Base-by-base conservation (phyloP, 2,888 invertebrate species). In the Linyphia triangularis region DNA sequence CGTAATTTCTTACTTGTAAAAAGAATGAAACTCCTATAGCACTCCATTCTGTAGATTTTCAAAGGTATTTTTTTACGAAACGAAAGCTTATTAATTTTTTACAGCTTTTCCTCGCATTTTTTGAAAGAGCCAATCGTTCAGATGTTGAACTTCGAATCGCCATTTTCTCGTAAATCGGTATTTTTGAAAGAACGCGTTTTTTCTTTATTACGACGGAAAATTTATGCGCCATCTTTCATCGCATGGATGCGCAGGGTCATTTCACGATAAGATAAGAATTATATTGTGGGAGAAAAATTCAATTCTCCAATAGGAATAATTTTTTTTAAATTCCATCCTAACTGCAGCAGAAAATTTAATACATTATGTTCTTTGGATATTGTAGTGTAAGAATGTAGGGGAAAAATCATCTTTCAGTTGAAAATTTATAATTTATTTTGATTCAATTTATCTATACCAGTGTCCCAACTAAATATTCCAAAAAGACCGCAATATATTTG, bases 1-100 rank as follows among this genome's bases (percentile, higher is more conserved):
- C 30, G 33, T 67, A 67, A 67, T 67, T 67, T 33, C 33, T 67
- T 67, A 16, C 51, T 67, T 33, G 7, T 33, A 67, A 67, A 33
- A n/a, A 67, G n/a, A n/a, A 67, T 19, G 5, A 33, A 67, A 67
- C 33, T 67, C 33, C 33, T 33, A n/a, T 16, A n/a, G 19, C 33
- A 67, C 33, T 33, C 67, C 30, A 67, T 67, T 67, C 22, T 5
- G 51, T 67, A 6, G 67, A 33, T 33, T 67, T 13, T 9, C 16
- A 33, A 19, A 33, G 19, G n/a, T 30, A n/a, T 22, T 67, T 67
- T 67, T 22, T 13, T 0, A 67, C 6, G 33, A 33, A 67, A 67
- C n/a, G 33, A 33, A n/a, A 33, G n/a, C 33, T 33, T 30, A 19
- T 59, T 33, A 33, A 5, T 63, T 63, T 63, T 63, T 63, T 63